These are phyloP conservation scores for Ctenopoma kingsleyae DNA, from an alignment of 2,797 vertebrate genomes.

Conservation along the genomic window DNA sequence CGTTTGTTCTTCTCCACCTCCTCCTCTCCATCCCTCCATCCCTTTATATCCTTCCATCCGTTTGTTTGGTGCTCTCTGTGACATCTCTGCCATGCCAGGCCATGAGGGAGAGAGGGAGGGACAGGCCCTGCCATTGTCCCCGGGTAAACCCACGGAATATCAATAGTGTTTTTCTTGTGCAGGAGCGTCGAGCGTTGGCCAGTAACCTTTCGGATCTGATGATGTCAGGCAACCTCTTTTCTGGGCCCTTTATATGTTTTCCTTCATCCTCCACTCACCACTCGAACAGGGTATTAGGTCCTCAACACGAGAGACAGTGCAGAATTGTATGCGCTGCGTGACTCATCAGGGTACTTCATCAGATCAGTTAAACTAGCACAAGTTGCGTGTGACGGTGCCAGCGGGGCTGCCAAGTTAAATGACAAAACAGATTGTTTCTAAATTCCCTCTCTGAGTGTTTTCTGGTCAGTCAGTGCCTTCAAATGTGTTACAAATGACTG, in stretches of 20 bases:
- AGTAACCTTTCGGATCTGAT: slow-evolving; percentile 85
- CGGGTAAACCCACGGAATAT: slow-evolving; percentile 74
- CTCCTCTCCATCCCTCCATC: slow-evolving; percentile 67
- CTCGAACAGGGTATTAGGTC: slow-evolving; percentile 31
- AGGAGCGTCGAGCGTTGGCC: slow-evolving; percentile 74
- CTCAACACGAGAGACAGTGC: slow-evolving; percentile 35
- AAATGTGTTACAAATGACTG: no score
- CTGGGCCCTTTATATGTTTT: slow-evolving; percentile 61
- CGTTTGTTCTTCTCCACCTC: slow-evolving; percentile 82
- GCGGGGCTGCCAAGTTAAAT: slow-evolving; percentile 27
- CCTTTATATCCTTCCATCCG: slow-evolving; percentile 74
- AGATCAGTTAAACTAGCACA: slow-evolving; percentile 39
- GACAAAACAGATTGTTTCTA: slow-evolving; percentile 14
- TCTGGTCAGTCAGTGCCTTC: no score
- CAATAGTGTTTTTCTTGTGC: slow-evolving; percentile 80
- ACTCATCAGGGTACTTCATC: slow-evolving; percentile 62
- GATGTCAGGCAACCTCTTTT: slow-evolving; percentile 76
- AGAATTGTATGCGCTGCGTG: slow-evolving; percentile 41
- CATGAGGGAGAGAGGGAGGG: slow-evolving; percentile 74
- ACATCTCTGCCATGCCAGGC: slow-evolving; percentile 86
- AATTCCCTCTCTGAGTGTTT: background rate
- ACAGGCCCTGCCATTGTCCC: slow-evolving; percentile 82
- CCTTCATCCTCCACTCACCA: slow-evolving; percentile 31
- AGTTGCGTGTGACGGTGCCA: slow-evolving; percentile 28
- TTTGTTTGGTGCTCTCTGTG: slow-evolving; percentile 85